Conservation (phyloP, 2,888 invertebrate species). For the Alsophila aescularia region DNA sequence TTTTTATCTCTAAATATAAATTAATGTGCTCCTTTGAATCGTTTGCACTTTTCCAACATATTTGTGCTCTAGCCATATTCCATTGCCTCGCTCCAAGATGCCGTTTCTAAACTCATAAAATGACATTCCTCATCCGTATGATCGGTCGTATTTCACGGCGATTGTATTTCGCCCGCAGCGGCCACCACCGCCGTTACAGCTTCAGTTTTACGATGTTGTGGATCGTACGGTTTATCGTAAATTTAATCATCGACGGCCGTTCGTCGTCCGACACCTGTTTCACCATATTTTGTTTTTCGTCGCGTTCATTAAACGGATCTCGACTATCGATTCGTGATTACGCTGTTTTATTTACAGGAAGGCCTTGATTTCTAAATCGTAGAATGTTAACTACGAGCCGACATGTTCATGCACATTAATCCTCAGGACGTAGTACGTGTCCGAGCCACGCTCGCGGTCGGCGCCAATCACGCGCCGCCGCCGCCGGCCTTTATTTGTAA, state of each 20-base stretch:
- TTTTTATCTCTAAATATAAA: constrained; percentile 62
- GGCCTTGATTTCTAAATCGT: constrained; percentile 39
- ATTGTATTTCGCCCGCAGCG: constrained; percentile 29
- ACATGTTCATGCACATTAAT: constrained; percentile 61
- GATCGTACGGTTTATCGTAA: constrained; percentile 53
- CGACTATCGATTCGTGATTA: constrained; percentile 26
- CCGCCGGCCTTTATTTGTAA: constrained; percentile 65
- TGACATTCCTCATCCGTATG: constrained; percentile 32
- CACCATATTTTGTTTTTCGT: constrained; percentile 48
- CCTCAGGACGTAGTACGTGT: constrained; percentile 49
- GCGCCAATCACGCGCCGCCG: constrained; percentile 55
- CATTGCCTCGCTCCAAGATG: constrained; percentile 27
- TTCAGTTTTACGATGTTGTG: constrained; percentile 53
- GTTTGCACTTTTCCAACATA: neutral
- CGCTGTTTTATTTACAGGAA: constrained; percentile 31
- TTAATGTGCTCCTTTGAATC: neutral
- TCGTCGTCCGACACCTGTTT: constrained; percentile 57
- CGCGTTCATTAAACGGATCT: constrained; percentile 30
- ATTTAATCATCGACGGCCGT: constrained; percentile 52
- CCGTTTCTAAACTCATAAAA: constrained; percentile 35
- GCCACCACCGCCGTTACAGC: constrained; percentile 36
- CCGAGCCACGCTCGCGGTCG: constrained; percentile 52
- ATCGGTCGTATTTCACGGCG: constrained; percentile 30
- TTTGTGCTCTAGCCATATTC: constrained; percentile 27
- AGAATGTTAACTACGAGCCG: constrained; percentile 36